A percentile compares a stretch with the other conserved stretches of the same genome.
Conservation (phyloP, 2,797 vertebrate species). For the Pseudopleuronectes americanus region DNA sequence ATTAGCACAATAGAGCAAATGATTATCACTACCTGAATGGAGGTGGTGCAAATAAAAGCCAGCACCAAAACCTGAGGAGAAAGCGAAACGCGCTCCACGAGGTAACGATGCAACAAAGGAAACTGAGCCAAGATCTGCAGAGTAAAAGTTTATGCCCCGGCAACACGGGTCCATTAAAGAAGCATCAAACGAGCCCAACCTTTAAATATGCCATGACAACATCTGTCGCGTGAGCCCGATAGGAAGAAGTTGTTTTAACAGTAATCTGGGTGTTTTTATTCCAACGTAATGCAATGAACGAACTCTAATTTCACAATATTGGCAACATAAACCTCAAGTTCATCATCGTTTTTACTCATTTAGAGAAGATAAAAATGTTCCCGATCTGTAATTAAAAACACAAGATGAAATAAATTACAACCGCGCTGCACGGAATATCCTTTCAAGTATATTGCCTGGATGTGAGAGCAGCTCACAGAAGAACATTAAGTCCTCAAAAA, state of each 20-base stretch:
- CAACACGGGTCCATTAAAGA: background rate
- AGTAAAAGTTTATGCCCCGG: background rate
- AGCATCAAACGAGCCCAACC: background rate
- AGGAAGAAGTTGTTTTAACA: too few relatives aligned
- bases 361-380: background rate
- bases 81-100: background rate
- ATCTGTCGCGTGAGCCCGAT: background rate
- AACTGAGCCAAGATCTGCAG: background rate
- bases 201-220: background rate
- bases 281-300: background rate
- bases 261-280: too few relatives aligned
- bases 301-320: too few relatives aligned
- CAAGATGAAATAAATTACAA: too few relatives aligned
- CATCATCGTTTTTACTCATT: too few relatives aligned
- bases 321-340: too few relatives aligned
- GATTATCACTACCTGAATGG: background rate
- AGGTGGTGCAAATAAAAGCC: too few relatives aligned
- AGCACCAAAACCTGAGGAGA: background rate
- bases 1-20: background rate
- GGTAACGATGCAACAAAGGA: background rate
- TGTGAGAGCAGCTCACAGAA: conserved; percentile 6
- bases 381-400: background rate
- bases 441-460: background rate
- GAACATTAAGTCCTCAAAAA: conserved; percentile 10
- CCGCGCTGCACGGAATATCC: background rate